These are phyloP conservation scores for Synchiropus splendidus DNA, from an alignment of 2,113 vertebrate species.

Conservation along the genomic window DNA sequence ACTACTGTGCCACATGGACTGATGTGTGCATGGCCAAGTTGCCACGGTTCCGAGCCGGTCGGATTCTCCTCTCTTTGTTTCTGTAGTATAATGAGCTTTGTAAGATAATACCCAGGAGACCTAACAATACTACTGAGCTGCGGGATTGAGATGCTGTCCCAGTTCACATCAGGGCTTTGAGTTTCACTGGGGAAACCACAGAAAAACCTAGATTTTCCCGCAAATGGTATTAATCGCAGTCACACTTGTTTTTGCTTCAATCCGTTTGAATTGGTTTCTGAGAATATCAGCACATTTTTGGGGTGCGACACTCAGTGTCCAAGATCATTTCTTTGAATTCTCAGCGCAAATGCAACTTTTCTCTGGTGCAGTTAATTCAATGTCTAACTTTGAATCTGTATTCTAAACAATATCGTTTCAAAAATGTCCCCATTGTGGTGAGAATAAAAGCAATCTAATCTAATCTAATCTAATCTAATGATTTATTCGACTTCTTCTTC, in stretches of 20 bases:
- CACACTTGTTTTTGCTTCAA: constrained; percentile 24
- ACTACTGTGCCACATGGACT: constrained; percentile 9
- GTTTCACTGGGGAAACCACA: constrained; percentile 44
- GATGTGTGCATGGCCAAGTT: constrained; percentile 25
- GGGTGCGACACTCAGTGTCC: too few species aligned
- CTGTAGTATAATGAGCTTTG: constrained; percentile 63
- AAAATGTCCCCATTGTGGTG: too few species aligned
- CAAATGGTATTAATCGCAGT: constrained; percentile 52
- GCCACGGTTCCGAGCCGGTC: constrained; percentile 27
- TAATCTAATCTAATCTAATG: too few species aligned
- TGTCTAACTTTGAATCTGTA: too few species aligned
- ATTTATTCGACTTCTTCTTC: too few species aligned
- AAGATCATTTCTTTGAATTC: too few species aligned
- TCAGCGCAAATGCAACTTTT: too few species aligned
- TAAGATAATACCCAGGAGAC: constrained; percentile 68
- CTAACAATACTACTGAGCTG: constrained; percentile 53
- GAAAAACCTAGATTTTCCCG: constrained; percentile 44
- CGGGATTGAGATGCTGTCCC: constrained; percentile 57
- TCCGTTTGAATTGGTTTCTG: too few species aligned
- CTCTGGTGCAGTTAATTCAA: too few species aligned
- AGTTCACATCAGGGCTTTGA: constrained; percentile 40
- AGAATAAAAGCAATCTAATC: too few species aligned
- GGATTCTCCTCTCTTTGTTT: constrained; percentile 46
- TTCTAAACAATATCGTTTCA: too few species aligned
- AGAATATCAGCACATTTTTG: too few species aligned